phyloP scores from a whole-genome alignment of 2,797 vertebrate species.

The Denticeps clupeoides region DNA sequence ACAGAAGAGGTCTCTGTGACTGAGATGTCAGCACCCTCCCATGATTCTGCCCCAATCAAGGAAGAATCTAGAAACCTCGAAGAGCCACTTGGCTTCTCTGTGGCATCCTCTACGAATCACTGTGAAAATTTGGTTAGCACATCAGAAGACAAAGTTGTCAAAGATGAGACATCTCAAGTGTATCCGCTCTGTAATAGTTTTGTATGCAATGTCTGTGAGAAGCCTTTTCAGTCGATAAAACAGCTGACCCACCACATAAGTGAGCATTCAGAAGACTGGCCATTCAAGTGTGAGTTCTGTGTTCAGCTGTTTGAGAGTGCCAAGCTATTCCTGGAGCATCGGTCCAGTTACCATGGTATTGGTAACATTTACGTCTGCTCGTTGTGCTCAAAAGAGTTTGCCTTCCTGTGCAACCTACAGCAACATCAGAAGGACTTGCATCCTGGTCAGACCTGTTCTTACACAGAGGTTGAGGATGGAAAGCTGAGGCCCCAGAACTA shows the following conservation, averaged over 20 bases:
- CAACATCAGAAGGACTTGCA: slow-evolving; percentile 93
- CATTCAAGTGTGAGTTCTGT: slow-evolving; percentile 98
- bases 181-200: slow-evolving; percentile 82
- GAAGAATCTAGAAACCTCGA: not conserved
- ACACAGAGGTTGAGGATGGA: slow-evolving; percentile 85
- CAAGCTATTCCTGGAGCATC: slow-evolving; percentile 75
- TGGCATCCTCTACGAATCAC: slow-evolving; percentile 15
- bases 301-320: slow-evolving; percentile 84
- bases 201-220: slow-evolving; percentile 89
- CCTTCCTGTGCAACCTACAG: slow-evolving; percentile 93
- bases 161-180: slow-evolving; percentile 39
- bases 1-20: slow-evolving; percentile 1
- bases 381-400: slow-evolving; percentile 89
- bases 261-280: slow-evolving; percentile 86
- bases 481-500: slow-evolving; percentile 91
- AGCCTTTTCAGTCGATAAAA: slow-evolving; percentile 90
- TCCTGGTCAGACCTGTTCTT: slow-evolving; percentile 76
- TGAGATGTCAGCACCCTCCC: not conserved
- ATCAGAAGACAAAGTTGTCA: slow-evolving; percentile 21
- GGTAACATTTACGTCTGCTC: slow-evolving; percentile 90
- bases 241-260: slow-evolving; percentile 82
- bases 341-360: slow-evolving; percentile 84
- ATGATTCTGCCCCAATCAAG: not conserved
- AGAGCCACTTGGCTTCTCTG: not conserved
- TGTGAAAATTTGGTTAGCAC: too few relatives aligned